phyloP scores from a whole-genome alignment of 2,797 vertebrate species.

The Propithecus deckenii region DNA sequence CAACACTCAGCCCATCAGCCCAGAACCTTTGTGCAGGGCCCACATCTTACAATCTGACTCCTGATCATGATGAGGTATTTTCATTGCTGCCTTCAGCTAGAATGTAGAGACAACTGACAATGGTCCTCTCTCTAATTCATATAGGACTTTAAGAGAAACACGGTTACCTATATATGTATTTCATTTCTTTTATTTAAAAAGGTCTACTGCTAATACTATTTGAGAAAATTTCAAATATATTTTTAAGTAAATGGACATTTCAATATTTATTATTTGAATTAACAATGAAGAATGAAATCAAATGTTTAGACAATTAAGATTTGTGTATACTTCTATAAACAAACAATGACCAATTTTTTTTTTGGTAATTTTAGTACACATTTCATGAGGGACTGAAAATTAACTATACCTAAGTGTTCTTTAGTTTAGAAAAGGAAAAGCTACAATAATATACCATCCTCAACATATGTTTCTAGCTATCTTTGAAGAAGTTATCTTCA shows the following conservation, averaged over 20 bases:
- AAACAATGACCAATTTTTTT: background rate
- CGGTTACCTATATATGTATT: background rate
- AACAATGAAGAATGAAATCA: background rate
- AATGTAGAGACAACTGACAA: background rate
- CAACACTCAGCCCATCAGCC: accelerated
- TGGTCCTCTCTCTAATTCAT: background rate
- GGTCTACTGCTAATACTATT: background rate
- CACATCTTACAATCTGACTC: background rate
- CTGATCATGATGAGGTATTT: background rate
- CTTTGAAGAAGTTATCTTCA: background rate
- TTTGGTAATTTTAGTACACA: background rate
- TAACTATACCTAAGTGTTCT: background rate
- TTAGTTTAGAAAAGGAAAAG: background rate
- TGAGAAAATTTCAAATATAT: background rate
- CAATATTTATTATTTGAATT: background rate
- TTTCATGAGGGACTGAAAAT: background rate
- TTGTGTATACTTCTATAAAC: background rate
- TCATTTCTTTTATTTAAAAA: constrained; percentile 24
- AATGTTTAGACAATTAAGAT: background rate
- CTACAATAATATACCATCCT: background rate
- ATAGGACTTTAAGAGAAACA: background rate
- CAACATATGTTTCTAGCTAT: background rate
- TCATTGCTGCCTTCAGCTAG: background rate
- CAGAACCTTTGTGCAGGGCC: background rate
- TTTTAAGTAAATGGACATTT: background rate